Evolutionary conservation across 1,140 invertebrate genomes (phyloP).

Genomic region (Drosophila rhopaloa): DNA sequence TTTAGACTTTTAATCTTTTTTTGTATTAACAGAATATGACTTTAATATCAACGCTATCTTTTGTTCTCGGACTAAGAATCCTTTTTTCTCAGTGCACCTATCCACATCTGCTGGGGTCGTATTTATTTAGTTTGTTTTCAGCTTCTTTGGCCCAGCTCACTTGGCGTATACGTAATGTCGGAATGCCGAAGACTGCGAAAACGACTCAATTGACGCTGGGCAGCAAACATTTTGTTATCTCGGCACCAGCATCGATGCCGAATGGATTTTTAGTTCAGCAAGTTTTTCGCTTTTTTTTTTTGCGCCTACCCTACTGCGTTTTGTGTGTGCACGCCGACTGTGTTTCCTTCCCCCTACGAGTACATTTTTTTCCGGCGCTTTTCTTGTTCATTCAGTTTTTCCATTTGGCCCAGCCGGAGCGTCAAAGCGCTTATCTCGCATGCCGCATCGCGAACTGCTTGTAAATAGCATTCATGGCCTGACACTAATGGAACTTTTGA

Average conservation of each 20-base stretch:
- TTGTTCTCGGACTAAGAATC: too few relatives aligned
- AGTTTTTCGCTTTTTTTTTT: constrained; percentile 12
- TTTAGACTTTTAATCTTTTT: too few relatives aligned
- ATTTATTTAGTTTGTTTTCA: constrained; percentile 59
- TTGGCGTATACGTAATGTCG: constrained; percentile 60
- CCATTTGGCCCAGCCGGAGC: constrained; percentile 46
- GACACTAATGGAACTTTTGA: constrained; percentile 76
- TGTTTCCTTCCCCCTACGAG: constrained; percentile 13
- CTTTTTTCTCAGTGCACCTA: constrained; percentile 6
- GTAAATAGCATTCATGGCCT: constrained; percentile 75
- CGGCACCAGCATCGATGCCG: constrained; percentile 63
- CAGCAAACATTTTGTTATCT: constrained; percentile 74
- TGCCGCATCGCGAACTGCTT: constrained; percentile 69
- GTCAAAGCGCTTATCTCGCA: constrained; percentile 59
- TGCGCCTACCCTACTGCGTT: constrained; percentile 18
- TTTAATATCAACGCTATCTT: too few relatives aligned
- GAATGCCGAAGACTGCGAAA: constrained; percentile 23
- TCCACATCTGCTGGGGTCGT: constrained; percentile 33
- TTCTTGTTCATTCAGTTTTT: constrained; percentile 58
- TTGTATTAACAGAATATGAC: too few relatives aligned
- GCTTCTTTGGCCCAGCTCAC: constrained; percentile 50
- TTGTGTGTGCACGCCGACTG: constrained; percentile 33
- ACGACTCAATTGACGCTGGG: constrained; percentile 66
- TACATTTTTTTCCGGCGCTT: constrained; percentile 27
- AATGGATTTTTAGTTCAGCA: constrained; percentile 66